Conservation (phyloP, 2,113 vertebrate genomes). For the Crotalus viridis region DNA sequence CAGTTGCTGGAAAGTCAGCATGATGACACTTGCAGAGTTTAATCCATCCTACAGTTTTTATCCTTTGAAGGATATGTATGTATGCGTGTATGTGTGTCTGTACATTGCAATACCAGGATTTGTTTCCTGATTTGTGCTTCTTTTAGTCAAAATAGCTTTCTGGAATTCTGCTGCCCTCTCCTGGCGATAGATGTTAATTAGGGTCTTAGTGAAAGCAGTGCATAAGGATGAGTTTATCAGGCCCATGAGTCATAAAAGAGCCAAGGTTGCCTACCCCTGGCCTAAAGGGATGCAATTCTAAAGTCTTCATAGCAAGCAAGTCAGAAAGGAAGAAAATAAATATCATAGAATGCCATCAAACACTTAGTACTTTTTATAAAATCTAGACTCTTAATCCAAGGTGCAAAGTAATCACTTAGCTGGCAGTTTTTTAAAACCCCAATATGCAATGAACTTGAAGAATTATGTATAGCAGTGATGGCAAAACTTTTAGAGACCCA, state of each 20-base stretch:
- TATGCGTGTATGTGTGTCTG: background rate
- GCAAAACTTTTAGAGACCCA: too few relatives aligned
- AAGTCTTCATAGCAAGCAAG: background rate
- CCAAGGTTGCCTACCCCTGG: too few relatives aligned
- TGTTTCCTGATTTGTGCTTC: background rate
- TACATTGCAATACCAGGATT: background rate
- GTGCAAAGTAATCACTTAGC: background rate
- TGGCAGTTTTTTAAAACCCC: background rate
- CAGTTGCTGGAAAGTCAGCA: background rate
- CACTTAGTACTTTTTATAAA: background rate
- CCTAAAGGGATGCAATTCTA: background rate
- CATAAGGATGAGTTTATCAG: background rate
- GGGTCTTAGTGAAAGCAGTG: background rate
- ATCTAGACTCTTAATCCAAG: background rate
- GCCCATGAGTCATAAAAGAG: too few relatives aligned
- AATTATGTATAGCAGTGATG: background rate
- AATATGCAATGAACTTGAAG: background rate
- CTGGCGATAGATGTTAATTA: conserved; percentile 16
- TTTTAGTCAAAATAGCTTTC: background rate
- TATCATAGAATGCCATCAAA: background rate
- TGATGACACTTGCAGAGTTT: background rate
- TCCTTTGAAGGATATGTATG: background rate
- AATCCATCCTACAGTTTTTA: conserved; percentile 11
- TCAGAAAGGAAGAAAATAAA: background rate
- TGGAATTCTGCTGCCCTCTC: conserved; percentile 55